Percentiles rank a stretch among this genome's conserved stretches.
phyloP scores from a whole-genome alignment of 2,113 vertebrate genomes.

The Anoura caudifer region DNA sequence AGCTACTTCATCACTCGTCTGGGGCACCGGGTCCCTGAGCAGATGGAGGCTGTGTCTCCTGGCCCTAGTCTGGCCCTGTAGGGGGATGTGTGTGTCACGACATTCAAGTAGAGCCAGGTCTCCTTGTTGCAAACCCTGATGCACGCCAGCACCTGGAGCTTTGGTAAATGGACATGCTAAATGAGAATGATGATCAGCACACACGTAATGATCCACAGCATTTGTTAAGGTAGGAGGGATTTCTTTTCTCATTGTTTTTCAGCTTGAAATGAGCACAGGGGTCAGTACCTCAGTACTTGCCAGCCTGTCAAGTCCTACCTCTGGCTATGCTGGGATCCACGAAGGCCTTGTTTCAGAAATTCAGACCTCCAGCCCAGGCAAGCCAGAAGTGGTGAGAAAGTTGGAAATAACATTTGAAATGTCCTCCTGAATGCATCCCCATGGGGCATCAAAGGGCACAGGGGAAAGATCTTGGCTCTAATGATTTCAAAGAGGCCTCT shows the following conservation, averaged over 20 bases:
- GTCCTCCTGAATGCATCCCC: neutral
- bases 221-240: neutral
- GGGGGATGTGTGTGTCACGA: accelerated
- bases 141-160: neutral
- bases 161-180: neutral
- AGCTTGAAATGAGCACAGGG: neutral
- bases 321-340: neutral
- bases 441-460: neutral
- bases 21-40: neutral
- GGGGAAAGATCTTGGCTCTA: neutral
- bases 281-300: neutral
- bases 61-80: neutral
- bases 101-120: neutral
- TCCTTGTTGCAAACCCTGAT: neutral
- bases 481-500: neutral
- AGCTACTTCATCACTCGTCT: neutral
- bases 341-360: neutral
- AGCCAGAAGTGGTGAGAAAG: neutral
- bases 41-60: neutral
- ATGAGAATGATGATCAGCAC: neutral
- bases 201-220: neutral
- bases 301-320: neutral
- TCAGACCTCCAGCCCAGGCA: neutral
- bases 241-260: neutral
- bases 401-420: neutral